phyloP scores from a whole-genome alignment of 1,140 invertebrate species.

The Parapsyche elsis region DNA sequence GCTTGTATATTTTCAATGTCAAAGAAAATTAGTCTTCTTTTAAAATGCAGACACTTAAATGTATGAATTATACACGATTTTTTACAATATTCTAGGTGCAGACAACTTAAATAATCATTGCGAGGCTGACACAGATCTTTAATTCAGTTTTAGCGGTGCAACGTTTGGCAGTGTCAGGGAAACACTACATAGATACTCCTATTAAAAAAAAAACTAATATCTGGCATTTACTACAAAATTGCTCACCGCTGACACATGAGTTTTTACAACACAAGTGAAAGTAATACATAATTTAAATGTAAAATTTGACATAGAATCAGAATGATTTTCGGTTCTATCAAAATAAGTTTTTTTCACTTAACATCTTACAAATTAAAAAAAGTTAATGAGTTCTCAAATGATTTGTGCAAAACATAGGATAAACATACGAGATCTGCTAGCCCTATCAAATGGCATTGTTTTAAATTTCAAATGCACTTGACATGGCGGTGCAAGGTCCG shows the following conservation, averaged over 20 bases:
- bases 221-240: background rate
- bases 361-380: too few relatives aligned
- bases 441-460: constrained; percentile 9
- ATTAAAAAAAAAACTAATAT: too few relatives aligned
- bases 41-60: constrained; percentile 26
- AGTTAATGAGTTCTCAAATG: too few relatives aligned
- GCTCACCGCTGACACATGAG: background rate
- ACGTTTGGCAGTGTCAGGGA: constrained; percentile 16
- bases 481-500: constrained; percentile 43
- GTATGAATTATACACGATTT: constrained; percentile 30
- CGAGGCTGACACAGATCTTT: constrained; percentile 45
- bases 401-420: too few relatives aligned
- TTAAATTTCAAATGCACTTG: constrained; percentile 51
- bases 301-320: too few relatives aligned
- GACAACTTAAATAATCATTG: constrained; percentile 40
- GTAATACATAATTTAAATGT: too few relatives aligned
- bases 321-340: too few relatives aligned
- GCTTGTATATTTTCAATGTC: background rate
- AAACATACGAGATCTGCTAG: background rate
- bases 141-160: constrained; percentile 42
- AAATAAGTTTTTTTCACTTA: too few relatives aligned
- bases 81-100: constrained; percentile 21
- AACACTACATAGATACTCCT: background rate
- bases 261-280: background rate
- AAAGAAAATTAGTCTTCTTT: background rate